Evolutionary conservation across 1,140 invertebrate species (phyloP).

Genomic region (Aphidius gifuensis): DNA sequence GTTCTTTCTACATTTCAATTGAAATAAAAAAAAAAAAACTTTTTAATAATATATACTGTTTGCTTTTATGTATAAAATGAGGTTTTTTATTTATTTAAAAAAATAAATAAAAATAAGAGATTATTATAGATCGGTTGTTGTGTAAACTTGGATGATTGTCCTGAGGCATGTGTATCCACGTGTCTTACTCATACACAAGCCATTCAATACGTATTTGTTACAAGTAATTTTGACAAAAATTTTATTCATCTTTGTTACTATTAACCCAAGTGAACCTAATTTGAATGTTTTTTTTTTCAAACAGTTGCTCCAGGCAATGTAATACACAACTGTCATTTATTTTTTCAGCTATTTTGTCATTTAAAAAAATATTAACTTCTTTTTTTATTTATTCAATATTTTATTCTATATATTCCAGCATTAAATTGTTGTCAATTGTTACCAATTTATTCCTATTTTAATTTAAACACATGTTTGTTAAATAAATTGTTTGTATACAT

Average conservation of each 20-base stretch:
- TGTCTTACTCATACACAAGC: slow-evolving; percentile 8
- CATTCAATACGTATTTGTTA: slow-evolving; percentile 18
- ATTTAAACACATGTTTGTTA: not conserved
- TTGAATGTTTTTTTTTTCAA: slow-evolving; percentile 54
- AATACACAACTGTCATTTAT: slow-evolving; percentile 39
- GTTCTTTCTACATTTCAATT: no score
- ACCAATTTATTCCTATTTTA: no score
- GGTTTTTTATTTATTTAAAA: no score
- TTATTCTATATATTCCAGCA: no score
- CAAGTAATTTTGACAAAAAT: slow-evolving; percentile 26
- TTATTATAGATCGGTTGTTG: not conserved
- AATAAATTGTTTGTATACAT: not conserved
- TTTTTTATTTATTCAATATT: no score
- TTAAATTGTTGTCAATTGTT: no score
- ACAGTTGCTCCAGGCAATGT: slow-evolving; percentile 29
- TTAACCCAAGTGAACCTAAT: slow-evolving; percentile 47
- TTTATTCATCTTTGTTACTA: slow-evolving; percentile 44
- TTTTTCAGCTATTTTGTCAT: no score
- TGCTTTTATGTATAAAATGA: no score
- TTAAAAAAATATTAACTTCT: no score
- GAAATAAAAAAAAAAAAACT: no score
- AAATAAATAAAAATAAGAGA: not conserved
- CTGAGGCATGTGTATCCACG: slow-evolving; percentile 22
- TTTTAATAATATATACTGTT: no score
- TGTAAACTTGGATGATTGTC: slow-evolving; percentile 5